Evolutionary conservation across 2,888 invertebrate genomes (phyloP), one percentile per base, ranked within the genome.

Genomic region (Latrodectus elegans): DNA sequence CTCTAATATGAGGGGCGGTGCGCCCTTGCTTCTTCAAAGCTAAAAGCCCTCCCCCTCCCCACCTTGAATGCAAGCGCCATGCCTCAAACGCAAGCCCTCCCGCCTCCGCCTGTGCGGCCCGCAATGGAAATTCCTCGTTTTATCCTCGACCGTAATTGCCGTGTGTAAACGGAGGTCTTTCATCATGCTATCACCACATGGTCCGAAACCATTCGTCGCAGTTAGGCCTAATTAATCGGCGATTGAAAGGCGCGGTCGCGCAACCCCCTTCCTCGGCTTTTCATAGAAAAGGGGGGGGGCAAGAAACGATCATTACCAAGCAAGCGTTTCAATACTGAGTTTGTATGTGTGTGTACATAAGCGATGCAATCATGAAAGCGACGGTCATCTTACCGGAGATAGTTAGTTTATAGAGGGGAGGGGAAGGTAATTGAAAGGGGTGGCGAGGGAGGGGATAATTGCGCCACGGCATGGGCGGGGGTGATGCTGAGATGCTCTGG

Each of bases 141-240:
- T 75, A 75, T 75, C 81, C 72, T 14, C 38, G 53, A 15, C 51
- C 67, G 86, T 86, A 86, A 86, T 86, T 86, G 86, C 86, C 86
- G 75, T 81, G 86, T 86, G 86, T 86, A 80, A 86, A 80, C 79
- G 80, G 85, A 15, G 53, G 75, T 81, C 67, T 75, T 86, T 86
- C 86, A 86, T 81, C 71, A 49, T 86, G 86, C 80, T 77, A 55
- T 72, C 26, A 67, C 80, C 86, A 86, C 81, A 86, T 86, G 86
- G 38, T 53, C 81, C 12, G 74, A 55, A 73, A 12, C 73, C 71
- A 78, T 84, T 84, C 84, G 78, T 65, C 70, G 70, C 80, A 71
- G 85, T 86, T 86, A 86, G 86, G 86, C 86, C 86, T 86, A 86
- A 86, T 86, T 86, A 86, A 86, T 85, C 85, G 85, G n/a, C 85